Conservation (phyloP, 2,888 invertebrate genomes). For the Troides oblongomaculatus region DNA sequence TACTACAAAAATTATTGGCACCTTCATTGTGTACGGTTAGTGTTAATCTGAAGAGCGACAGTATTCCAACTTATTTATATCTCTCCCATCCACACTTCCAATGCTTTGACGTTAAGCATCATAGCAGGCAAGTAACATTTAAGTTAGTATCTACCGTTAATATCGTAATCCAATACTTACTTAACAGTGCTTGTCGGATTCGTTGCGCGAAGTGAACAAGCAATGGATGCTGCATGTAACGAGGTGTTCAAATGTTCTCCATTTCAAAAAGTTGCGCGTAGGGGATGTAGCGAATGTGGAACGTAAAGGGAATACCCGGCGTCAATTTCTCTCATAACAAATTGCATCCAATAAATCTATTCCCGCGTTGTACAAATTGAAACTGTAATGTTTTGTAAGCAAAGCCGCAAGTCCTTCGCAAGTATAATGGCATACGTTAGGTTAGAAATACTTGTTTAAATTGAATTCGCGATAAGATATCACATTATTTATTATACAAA, state of each 20-base stretch:
- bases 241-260: slow-evolving; percentile 13
- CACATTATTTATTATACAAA: slow-evolving; percentile 15
- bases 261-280: slow-evolving; percentile 10
- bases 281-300: slow-evolving; percentile 50
- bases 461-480: slow-evolving; percentile 17
- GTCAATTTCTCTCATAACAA: slow-evolving; percentile 57
- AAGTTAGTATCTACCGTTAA: slow-evolving; percentile 11
- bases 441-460: slow-evolving; percentile 23
- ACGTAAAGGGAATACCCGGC: slow-evolving; percentile 61
- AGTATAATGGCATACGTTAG: slow-evolving; percentile 19
- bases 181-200: neutral
- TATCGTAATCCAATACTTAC: slow-evolving; percentile 28
- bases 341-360: slow-evolving; percentile 54
- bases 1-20: slow-evolving; percentile 43
- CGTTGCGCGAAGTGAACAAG: slow-evolving; percentile 4
- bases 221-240: slow-evolving; percentile 25
- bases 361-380: slow-evolving; percentile 39
- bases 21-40: slow-evolving; percentile 49
- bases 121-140: slow-evolving; percentile 3
- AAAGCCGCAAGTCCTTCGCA: slow-evolving; percentile 37
- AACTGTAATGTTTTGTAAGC: slow-evolving; percentile 35
- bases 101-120: slow-evolving; percentile 32
- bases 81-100: slow-evolving; percentile 38
- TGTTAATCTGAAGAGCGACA: slow-evolving; percentile 41
- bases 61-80: slow-evolving; percentile 51